Evolutionary conservation across 30 jellyfish, hydroid and myxozoan genomes (phyloP).

Genomic region (Aurelia sp.): DNA sequence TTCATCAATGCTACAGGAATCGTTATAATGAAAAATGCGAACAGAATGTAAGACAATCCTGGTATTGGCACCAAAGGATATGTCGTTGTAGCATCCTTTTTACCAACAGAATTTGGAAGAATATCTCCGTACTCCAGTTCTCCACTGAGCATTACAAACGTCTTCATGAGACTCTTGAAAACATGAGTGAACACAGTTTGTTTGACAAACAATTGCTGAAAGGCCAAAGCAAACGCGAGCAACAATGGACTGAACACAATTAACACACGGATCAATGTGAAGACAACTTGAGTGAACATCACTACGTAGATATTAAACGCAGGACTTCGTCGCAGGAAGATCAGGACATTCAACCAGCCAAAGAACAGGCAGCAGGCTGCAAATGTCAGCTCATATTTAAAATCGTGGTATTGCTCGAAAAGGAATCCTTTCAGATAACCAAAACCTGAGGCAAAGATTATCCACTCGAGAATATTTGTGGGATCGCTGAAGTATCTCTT

Average conservation of each 20-base stretch:
- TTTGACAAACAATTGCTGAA: conserved; percentile 48
- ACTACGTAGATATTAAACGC: conserved; percentile 78
- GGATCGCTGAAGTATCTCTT: conserved; percentile 56
- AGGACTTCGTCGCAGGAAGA: conserved; percentile 80
- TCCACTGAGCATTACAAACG: conserved; percentile 79
- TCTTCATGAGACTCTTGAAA: conserved; percentile 57
- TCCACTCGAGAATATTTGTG: conserved; percentile 61
- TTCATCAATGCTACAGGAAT: conserved; percentile 80
- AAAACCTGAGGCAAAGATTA: conserved; percentile 44
- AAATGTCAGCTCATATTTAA: conserved; percentile 32
- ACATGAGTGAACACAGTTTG: conserved; percentile 48
- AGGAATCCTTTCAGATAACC: conserved; percentile 56
- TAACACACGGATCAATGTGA: conserved; percentile 68
- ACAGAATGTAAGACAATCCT: conserved; percentile 51
- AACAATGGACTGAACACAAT: conserved; percentile 68
- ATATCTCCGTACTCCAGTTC: conserved; percentile 71
- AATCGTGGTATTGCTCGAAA: background rate
- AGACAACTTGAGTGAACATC: conserved; percentile 76
- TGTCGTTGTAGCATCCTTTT: background rate
- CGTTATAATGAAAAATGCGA: conserved; percentile 49
- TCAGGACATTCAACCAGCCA: conserved; percentile 70
- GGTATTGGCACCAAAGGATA: conserved; percentile 37
- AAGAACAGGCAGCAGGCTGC: conserved; percentile 65
- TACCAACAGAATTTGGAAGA: conserved; percentile 38
- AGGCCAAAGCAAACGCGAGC: conserved; percentile 79